Conservation (phyloP, 2,113 vertebrate species). For the Halichoerus grypus region DNA sequence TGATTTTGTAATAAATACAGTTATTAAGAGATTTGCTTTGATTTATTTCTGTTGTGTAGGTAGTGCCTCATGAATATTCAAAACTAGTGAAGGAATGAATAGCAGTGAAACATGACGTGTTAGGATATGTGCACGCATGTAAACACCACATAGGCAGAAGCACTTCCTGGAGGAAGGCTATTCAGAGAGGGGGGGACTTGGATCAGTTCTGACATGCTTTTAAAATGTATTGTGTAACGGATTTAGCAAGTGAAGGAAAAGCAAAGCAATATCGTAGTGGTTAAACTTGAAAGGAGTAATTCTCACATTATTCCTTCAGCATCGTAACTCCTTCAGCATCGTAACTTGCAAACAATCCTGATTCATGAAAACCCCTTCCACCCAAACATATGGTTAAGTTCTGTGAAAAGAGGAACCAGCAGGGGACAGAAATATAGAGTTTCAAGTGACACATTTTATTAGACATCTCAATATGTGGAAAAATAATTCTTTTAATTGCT, state of each 20-base stretch:
- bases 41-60: neutral
- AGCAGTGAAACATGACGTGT: neutral
- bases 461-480: slow-evolving; percentile 55
- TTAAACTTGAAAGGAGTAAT: slow-evolving; percentile 59
- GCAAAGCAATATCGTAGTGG: slow-evolving; percentile 1
- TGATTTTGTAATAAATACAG: neutral
- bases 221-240: neutral
- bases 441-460: slow-evolving; percentile 64
- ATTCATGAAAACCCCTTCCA: slow-evolving; percentile 54
- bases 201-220: neutral
- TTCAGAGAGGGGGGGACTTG: neutral
- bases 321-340: slow-evolving; percentile 42
- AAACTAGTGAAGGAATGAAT: neutral
- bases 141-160: neutral
- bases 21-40: slow-evolving; percentile 1
- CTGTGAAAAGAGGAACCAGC: slow-evolving; percentile 30
- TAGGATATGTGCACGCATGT: neutral
- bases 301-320: slow-evolving; percentile 32
- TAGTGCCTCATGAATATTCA: slow-evolving; percentile 30
- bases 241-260: slow-evolving; percentile 48
- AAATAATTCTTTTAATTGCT: slow-evolving; percentile 56
- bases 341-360: neutral
- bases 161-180: neutral
- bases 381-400: slow-evolving; percentile 68
- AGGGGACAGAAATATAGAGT: slow-evolving; percentile 51